phyloP scores from a whole-genome alignment of 2,797 vertebrate species.

The Okamejei kenojei region DNA sequence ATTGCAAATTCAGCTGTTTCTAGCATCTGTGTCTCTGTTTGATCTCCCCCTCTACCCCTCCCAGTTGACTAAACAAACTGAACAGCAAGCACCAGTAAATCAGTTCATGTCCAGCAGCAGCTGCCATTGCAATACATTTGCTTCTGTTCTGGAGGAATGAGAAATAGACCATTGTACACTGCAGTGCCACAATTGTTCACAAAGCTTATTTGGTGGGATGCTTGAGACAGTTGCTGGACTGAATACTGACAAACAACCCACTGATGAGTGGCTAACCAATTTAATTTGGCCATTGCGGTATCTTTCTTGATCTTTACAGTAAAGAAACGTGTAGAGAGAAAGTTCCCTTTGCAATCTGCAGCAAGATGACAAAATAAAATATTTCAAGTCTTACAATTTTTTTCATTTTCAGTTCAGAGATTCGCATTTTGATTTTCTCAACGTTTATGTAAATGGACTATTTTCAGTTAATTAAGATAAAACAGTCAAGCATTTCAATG shows the following conservation, averaged over 20 bases:
- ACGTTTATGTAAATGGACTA: too few relatives aligned
- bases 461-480: too few relatives aligned
- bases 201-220: background rate
- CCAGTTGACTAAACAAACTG: background rate
- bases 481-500: too few relatives aligned
- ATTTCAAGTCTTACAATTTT: background rate
- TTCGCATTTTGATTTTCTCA: too few relatives aligned
- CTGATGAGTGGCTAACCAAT: background rate
- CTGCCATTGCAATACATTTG: background rate
- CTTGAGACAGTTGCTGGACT: background rate
- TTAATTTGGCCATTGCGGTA: background rate
- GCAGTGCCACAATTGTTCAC: background rate
- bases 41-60: too few relatives aligned
- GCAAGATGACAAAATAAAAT: background rate
- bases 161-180: background rate
- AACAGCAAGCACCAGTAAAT: background rate
- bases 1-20: conserved; percentile 18
- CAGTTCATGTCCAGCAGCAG: background rate
- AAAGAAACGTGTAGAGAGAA: too few relatives aligned
- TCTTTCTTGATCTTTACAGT: background rate
- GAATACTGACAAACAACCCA: background rate
- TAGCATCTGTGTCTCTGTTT: background rate
- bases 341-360: background rate
- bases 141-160: background rate
- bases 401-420: too few relatives aligned